phyloP scores from a whole-genome alignment of 1,140 invertebrate species.

The Heliconius melpomene region DNA sequence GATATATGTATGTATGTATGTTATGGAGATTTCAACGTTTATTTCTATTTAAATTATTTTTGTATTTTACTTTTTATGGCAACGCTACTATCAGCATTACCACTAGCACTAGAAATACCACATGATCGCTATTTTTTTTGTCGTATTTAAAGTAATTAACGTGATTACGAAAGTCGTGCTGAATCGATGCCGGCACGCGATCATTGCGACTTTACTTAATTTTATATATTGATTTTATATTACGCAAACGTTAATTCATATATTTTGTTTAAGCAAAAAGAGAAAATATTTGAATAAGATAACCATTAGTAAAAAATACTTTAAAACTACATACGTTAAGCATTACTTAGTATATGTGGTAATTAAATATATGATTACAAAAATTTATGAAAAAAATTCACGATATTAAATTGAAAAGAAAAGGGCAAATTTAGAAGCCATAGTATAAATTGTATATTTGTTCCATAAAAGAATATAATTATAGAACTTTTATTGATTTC shows the following conservation, averaged over 20 bases:
- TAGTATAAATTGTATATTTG: background rate
- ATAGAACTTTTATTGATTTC: background rate
- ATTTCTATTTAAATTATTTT: background rate
- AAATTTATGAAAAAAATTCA: too few relatives aligned
- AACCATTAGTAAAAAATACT: background rate
- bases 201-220: slow-evolving; percentile 9
- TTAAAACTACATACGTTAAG: too few relatives aligned
- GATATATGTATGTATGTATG: background rate
- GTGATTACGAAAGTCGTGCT: slow-evolving; percentile 53
- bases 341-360: too few relatives aligned
- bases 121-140: slow-evolving; percentile 49
- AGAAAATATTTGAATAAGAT: background rate
- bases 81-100: slow-evolving; percentile 40
- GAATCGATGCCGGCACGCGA: slow-evolving; percentile 39
- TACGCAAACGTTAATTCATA: background rate
- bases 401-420: too few relatives aligned
- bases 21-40: background rate
- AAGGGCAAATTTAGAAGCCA: too few relatives aligned
- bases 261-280: background rate
- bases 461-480: background rate
- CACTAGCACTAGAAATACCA: slow-evolving; percentile 44
- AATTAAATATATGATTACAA: too few relatives aligned
- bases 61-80: slow-evolving; percentile 25
- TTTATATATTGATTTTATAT: background rate
- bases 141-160: slow-evolving; percentile 56